Evolutionary conservation across 2,113 vertebrate genomes (phyloP), one percentile per base, ranked within the genome.

Genomic region (Vulpes vulpes): DNA sequence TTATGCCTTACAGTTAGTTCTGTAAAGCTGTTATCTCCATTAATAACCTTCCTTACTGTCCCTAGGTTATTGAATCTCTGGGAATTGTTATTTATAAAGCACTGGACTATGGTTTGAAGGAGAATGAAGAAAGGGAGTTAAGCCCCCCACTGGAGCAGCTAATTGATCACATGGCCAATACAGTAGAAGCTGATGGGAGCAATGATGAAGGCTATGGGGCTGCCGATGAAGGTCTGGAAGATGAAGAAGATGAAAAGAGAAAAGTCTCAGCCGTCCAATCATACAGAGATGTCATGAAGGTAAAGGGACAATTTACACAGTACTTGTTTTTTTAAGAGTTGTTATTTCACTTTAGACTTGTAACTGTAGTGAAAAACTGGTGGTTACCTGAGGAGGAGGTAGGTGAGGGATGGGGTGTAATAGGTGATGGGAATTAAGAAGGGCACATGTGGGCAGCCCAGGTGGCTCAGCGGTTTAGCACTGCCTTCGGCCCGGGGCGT

Each of bases 71-170:
- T 49, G 99, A 99, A 98, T 99, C 99, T 59, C 98, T 99, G 94
- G 99, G 99, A 96, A 99, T 99, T 98, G 99, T 99, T 99, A 99
- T 99, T 98, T 99, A 99, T 98, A 99, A 99, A 98, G 99, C 99
- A 81, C 97, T 99, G 99, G 99, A 99, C 99, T 99, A 99, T 57
- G 99, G 99, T 6, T 99, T 99, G 98, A 99, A 99, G 98, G 99
- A 99, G 91, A 99, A 99, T 32, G 99, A 99, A 98, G 99, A 99
- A 98, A 96, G 99, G 82, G 99, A 99, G 94, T 99, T 99, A 82
- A 99, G 99, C 95, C 99, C 99, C 38, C 99, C 99, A 0, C 97
- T 99, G 94, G 99, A 99, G 98, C 99, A 99, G 96, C 99, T 99
- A 97, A 99, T 99, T 43, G 99, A 99, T 98, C 99, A 98, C 96